Conservation (phyloP, 2,888 invertebrate genomes). For the Nephrotoma guestfalica region DNA sequence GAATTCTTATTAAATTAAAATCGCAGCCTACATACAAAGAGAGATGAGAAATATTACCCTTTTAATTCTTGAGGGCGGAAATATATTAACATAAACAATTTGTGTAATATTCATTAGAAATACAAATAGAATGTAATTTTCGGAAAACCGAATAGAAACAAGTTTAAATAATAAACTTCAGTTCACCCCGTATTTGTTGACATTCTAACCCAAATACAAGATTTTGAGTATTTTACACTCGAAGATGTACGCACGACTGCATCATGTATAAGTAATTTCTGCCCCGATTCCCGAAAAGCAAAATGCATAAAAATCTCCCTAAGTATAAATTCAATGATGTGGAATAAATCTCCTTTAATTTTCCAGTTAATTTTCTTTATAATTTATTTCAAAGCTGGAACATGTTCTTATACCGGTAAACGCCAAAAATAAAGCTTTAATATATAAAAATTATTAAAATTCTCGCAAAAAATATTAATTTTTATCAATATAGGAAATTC, state of each 20-base stretch:
- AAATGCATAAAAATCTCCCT: neutral
- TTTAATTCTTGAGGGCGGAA: neutral
- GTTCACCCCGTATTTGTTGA: neutral
- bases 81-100: neutral
- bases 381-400: neutral
- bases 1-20: neutral
- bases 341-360: neutral
- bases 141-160: neutral
- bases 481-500: too few relatives aligned
- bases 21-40: neutral
- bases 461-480: neutral
- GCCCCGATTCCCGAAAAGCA: neutral
- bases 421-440: neutral
- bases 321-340: neutral
- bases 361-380: neutral
- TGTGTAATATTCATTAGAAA: neutral
- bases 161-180: neutral
- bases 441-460: neutral
- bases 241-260: neutral
- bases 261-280: neutral
- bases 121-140: neutral
- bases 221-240: too few relatives aligned
- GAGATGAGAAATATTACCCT: neutral
- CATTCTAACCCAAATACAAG: too few relatives aligned
- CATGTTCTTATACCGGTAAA: too few relatives aligned